A percentile compares a stretch with the other conserved stretches of the same genome.
Evolutionary conservation across 2,888 invertebrate genomes (phyloP).

Genomic region (Drosophila bunnanda): DNA sequence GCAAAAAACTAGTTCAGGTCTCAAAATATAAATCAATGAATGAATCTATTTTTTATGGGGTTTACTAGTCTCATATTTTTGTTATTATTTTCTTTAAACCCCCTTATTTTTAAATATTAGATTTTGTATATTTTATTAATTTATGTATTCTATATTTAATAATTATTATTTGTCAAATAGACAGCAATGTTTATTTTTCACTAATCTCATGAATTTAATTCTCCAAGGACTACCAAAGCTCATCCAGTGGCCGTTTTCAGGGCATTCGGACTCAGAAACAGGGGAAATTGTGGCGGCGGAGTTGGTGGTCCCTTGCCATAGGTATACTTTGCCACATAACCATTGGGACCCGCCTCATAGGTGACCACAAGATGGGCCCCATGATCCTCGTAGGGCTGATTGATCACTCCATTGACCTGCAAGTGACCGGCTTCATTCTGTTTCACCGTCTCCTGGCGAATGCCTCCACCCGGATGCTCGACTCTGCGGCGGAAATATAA

Average conservation of each 20-base stretch:
- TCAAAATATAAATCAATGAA: neutral
- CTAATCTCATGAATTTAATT: neutral
- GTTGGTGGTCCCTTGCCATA: slow-evolving; percentile 22
- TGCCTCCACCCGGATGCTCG: slow-evolving; percentile 37
- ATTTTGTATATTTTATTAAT: neutral
- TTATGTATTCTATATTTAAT: neutral
- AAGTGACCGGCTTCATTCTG: slow-evolving; percentile 46
- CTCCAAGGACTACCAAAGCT: neutral
- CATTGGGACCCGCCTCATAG: slow-evolving; percentile 56
- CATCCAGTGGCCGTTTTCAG: slow-evolving; percentile 50
- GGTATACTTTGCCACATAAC: slow-evolving; percentile 51
- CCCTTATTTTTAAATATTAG: neutral
- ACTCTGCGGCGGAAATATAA: neutral
- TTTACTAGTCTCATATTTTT: no score
- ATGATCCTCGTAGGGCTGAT: slow-evolving; percentile 12
- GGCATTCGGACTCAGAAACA: slow-evolving; percentile 24
- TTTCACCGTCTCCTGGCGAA: slow-evolving; percentile 46
- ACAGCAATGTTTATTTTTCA: neutral
- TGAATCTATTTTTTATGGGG: neutral
- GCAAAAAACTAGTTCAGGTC: neutral
- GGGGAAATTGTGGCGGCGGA: slow-evolving; percentile 1
- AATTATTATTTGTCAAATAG: neutral
- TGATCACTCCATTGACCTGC: slow-evolving; percentile 43
- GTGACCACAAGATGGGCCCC: slow-evolving; percentile 30
- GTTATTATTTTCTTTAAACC: no score